Evolutionary conservation across 2,888 invertebrate genomes (phyloP).

Genomic region (Adela reaumurella): DNA sequence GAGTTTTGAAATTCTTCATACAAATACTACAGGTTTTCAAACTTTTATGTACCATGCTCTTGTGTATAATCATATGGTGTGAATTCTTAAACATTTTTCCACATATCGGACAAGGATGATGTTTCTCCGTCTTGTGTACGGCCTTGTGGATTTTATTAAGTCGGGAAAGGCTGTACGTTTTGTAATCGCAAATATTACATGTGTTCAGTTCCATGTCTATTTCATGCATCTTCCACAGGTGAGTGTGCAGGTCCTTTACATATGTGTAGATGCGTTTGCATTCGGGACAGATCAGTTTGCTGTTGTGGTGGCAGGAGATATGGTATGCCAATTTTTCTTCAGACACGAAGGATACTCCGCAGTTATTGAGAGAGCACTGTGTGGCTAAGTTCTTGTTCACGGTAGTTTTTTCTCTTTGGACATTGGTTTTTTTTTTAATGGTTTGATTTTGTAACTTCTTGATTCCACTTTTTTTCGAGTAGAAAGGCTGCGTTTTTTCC

Average conservation of each 20-base stretch:
- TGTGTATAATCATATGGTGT: slow-evolving; percentile 77
- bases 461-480: neutral
- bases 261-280: slow-evolving; percentile 55
- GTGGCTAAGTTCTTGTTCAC: slow-evolving; percentile 15
- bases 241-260: slow-evolving; percentile 70
- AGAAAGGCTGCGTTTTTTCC: no score
- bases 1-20: slow-evolving; percentile 52
- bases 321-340: slow-evolving; percentile 62
- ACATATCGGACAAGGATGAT: slow-evolving; percentile 63
- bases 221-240: slow-evolving; percentile 74
- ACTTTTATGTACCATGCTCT: no score
- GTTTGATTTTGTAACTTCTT: slow-evolving; percentile 13
- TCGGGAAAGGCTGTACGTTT: slow-evolving; percentile 66
- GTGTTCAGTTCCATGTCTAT: slow-evolving; percentile 77
- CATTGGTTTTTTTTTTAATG: no score
- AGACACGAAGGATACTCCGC: slow-evolving; percentile 55
- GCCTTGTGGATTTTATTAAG: slow-evolving; percentile 71
- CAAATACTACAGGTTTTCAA: slow-evolving; percentile 62
- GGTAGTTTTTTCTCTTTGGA: slow-evolving; percentile 14
- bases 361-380: slow-evolving; percentile 52
- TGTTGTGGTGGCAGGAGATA: slow-evolving; percentile 57
- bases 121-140: slow-evolving; percentile 65
- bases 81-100: slow-evolving; percentile 75
- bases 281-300: slow-evolving; percentile 59
- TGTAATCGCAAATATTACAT: slow-evolving; percentile 72